Evolutionary conservation across 2,888 invertebrate species (phyloP).

Genomic region (Idaea biselata): DNA sequence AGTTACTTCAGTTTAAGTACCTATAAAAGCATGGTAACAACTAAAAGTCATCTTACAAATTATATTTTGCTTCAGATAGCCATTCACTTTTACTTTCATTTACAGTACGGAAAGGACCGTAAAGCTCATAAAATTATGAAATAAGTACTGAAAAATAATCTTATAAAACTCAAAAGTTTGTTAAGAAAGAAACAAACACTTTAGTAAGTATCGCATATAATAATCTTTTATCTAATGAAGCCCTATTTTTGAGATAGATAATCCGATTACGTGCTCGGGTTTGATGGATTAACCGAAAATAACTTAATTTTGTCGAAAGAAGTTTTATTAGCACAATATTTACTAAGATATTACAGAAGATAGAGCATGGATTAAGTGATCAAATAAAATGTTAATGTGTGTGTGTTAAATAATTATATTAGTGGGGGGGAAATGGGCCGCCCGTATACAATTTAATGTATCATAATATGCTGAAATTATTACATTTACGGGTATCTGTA

Average conservation of each 20-base stretch:
- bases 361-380: neutral
- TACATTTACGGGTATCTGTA: no score
- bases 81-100: no score
- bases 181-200: neutral
- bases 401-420: neutral
- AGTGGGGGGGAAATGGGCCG: no score
- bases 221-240: neutral
- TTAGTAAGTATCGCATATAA: no score
- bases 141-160: neutral
- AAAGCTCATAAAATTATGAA: no score
- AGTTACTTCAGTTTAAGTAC: no score
- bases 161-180: neutral
- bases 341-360: neutral
- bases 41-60: no score
- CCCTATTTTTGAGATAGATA: neutral
- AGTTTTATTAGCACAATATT: neutral
- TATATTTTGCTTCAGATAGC: no score
- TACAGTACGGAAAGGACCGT: no score
- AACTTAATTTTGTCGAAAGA: neutral
- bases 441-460: no score
- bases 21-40: no score
- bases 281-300: neutral
- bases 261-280: neutral
- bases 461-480: no score
- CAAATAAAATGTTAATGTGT: neutral